Evolutionary conservation across 2,113 vertebrate species (phyloP).

Genomic region (Dicentrarchus labrax): DNA sequence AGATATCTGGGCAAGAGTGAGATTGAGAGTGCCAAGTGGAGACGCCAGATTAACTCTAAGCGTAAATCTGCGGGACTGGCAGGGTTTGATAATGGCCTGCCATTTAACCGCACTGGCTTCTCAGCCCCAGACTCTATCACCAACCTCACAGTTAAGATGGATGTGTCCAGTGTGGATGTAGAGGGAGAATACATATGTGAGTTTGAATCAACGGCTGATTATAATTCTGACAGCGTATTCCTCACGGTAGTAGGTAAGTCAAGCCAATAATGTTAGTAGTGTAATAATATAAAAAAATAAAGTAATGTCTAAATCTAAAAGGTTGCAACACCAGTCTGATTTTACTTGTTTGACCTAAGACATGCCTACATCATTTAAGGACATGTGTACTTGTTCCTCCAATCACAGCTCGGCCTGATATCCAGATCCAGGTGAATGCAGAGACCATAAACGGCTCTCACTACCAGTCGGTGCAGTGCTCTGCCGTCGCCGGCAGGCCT

Average conservation of each 20-base stretch:
- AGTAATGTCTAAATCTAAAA: neutral
- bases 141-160: constrained; percentile 80
- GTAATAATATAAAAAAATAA: too few relatives aligned
- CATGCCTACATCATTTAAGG: neutral
- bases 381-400: neutral
- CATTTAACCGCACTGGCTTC: constrained; percentile 33
- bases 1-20: constrained; percentile 53
- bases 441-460: constrained; percentile 69
- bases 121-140: constrained; percentile 60
- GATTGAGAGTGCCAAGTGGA: constrained; percentile 66
- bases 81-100: constrained; percentile 3
- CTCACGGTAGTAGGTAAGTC: constrained; percentile 79
- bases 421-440: constrained; percentile 49
- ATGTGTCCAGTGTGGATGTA: constrained; percentile 59
- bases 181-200: constrained; percentile 81
- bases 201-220: constrained; percentile 44
- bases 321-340: neutral
- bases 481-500: constrained; percentile 70
- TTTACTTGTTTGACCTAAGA: neutral
- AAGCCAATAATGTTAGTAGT: neutral
- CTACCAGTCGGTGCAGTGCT: constrained; percentile 79
- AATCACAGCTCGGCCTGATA: constrained; percentile 72
- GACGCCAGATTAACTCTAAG: constrained; percentile 25
- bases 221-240: neutral
- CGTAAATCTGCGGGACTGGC: constrained; percentile 48